Base-by-base conservation (phyloP, 2,888 invertebrate genomes). In the Habroteleia sp. region DNA sequence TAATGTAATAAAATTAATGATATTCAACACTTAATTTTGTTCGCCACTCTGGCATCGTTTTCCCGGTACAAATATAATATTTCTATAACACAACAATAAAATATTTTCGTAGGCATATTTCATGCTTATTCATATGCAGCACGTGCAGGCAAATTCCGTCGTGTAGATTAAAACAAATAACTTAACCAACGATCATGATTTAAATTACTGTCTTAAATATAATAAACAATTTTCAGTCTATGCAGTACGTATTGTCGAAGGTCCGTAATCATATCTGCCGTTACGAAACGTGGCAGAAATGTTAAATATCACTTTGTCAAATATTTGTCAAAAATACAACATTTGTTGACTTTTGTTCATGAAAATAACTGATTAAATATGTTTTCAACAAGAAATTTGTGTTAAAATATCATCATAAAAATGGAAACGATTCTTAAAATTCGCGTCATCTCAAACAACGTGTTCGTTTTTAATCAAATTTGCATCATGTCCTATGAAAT, bases 241-340 rank as follows among this genome's bases (percentile, higher is more conserved):
- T 69, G 33, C 60, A 44, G 23, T 50, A 13, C 42, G 13, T 37
- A 60, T 69, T 69, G 52, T 60, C 60, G 52, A 52, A 69, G 69
- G 69, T 69, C 69, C 69, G 69, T 69, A 52, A 69, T 31, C 50
- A 42, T 60, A 60, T 68, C 58, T 58, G 48, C 8, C 20, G 37
- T 60, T 69, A 16, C 29, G 23, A 69, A 60, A 60, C 52, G 23
- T n/a, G 37, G 2, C 23, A 10, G 20, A 46, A 46, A 56, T 46
- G 44, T 66, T 46, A 29, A 54, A 46, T 39, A 20, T 65, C 44
- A 54, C 16, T 44, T 35, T 17, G 27, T 35, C 42, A 56, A 56
- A 66, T 46, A 56, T 66, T 56, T 39, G 46, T 37, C 35, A 46
- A 66, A 54, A 37, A n/a, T 56, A 13, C 17, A 27, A 27, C 33